phyloP scores from a whole-genome alignment of 2,797 vertebrate genomes.

The Pygocentrus nattereri region DNA sequence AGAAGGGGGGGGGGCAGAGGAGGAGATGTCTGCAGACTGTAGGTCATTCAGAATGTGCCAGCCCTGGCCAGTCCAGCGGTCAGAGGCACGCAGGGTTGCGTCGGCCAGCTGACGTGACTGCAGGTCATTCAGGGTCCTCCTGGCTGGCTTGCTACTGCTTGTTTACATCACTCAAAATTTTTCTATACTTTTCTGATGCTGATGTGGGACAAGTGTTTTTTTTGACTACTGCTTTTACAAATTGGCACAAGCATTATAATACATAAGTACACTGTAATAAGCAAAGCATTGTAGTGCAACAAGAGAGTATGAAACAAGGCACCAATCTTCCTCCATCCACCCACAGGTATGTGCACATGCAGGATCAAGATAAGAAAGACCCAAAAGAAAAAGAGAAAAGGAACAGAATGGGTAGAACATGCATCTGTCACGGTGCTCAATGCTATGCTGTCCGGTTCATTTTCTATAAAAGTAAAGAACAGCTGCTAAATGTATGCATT shows the following conservation, averaged over 20 bases:
- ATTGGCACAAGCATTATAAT: neutral
- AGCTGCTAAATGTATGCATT: no score
- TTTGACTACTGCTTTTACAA: neutral
- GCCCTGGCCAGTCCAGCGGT: conserved; percentile 68
- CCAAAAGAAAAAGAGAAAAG: neutral
- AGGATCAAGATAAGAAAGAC: neutral
- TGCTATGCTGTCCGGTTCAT: neutral
- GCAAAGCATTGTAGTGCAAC: neutral
- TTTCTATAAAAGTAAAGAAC: neutral
- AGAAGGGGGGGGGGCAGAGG: neutral
- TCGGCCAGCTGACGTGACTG: conserved; percentile 69
- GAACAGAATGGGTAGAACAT: neutral
- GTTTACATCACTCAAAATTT: conserved; percentile 25
- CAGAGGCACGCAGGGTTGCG: conserved; percentile 47
- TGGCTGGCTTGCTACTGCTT: conserved; percentile 21
- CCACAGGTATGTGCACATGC: neutral
- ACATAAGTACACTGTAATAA: neutral
- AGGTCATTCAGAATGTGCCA: conserved; percentile 74
- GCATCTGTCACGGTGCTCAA: neutral
- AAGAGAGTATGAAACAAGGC: neutral
- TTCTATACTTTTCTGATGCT: neutral
- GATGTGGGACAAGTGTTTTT: conserved; percentile 3
- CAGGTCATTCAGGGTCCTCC: conserved; percentile 61
- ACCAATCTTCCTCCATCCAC: neutral
- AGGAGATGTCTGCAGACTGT: conserved; percentile 67